These are phyloP conservation scores for Sander lucioperca DNA, from an alignment of 2,113 vertebrate genomes.

Conservation along the genomic window DNA sequence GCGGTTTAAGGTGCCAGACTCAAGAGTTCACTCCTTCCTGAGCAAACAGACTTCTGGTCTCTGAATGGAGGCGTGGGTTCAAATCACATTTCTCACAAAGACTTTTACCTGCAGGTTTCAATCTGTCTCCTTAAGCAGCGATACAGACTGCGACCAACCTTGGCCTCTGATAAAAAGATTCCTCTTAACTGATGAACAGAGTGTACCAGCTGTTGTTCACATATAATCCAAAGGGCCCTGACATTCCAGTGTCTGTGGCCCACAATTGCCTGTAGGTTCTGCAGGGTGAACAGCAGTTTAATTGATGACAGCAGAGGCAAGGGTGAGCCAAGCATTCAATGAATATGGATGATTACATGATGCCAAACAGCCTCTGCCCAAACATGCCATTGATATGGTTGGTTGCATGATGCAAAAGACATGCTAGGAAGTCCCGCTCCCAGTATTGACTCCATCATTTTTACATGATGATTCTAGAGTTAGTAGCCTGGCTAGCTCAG, in stretches of 20 bases:
- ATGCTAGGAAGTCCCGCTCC: neutral
- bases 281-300: neutral
- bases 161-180: neutral
- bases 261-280: neutral
- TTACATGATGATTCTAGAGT: too few species aligned
- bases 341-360: neutral
- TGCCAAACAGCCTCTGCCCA: too few species aligned
- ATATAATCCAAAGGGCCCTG: too few species aligned
- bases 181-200: neutral
- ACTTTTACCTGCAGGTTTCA: too few species aligned
- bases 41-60: too few species aligned
- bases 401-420: neutral
- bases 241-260: neutral
- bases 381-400: too few species aligned
- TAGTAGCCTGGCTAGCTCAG: conserved; percentile 15
- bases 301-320: neutral
- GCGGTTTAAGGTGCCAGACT: too few species aligned
- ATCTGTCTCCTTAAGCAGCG: too few species aligned
- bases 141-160: neutral
- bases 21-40: too few species aligned
- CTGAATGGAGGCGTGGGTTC: too few species aligned
- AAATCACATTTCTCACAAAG: too few species aligned
- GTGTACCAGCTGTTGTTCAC: neutral
- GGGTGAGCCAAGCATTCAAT: neutral
- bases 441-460: too few species aligned